Percentiles rank a stretch among this genome's conserved stretches.
Evolutionary conservation across 2,113 vertebrate species (phyloP).

Genomic region (Chloropsis cyanopogon): DNA sequence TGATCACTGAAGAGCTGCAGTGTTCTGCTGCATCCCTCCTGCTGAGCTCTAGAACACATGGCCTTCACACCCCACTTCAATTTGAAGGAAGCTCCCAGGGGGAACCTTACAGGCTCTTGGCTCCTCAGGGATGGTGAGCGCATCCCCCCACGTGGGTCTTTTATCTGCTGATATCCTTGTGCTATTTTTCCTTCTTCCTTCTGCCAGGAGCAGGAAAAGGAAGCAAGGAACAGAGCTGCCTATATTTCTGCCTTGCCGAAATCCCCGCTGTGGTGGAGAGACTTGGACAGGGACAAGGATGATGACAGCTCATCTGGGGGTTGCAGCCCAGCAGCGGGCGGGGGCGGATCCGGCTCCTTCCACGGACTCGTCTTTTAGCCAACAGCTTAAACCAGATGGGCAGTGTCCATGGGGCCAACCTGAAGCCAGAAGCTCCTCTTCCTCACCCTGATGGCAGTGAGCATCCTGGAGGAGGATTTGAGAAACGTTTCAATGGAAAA

Average conservation of each 20-base stretch:
- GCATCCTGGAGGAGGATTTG: neutral
- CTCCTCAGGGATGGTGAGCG: neutral
- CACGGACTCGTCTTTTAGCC: conserved; percentile 77
- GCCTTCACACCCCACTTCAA: neutral
- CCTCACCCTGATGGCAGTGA: neutral
- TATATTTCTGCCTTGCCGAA: conserved; percentile 74
- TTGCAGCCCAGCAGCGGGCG: conserved; percentile 61
- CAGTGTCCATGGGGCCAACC: neutral
- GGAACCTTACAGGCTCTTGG: neutral
- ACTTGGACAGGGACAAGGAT: conserved; percentile 77
- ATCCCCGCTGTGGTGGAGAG: conserved; percentile 75
- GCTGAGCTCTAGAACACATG: neutral
- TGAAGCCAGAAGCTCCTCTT: neutral
- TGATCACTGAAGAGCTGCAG: neutral
- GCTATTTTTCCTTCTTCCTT: neutral
- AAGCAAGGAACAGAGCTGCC: conserved; percentile 73
- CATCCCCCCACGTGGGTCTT: rapidly evolving
- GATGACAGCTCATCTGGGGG: conserved; percentile 71
- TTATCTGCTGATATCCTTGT: neutral
- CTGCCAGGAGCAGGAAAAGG: conserved; percentile 80
- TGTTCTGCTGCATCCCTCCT: neutral
- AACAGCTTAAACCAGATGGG: neutral
- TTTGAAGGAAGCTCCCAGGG: neutral
- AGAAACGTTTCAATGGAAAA: neutral
- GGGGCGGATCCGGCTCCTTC: conserved; percentile 65